These are phyloP conservation scores for Neocloeon triangulifer DNA, from an alignment of 1,140 invertebrate species.

Conservation along the genomic window DNA sequence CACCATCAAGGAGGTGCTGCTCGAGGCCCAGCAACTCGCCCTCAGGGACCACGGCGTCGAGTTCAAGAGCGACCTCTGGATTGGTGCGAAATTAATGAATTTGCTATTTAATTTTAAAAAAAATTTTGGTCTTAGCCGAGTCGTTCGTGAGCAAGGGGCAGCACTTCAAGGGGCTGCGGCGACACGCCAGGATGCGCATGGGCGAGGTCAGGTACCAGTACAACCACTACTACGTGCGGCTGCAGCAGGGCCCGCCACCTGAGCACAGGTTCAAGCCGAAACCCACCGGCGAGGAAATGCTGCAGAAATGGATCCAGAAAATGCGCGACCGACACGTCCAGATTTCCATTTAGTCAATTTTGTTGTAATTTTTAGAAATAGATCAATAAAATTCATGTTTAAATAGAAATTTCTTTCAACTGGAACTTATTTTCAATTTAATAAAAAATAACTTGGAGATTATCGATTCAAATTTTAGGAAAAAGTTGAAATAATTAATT, in stretches of 20 bases:
- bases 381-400: too few relatives aligned
- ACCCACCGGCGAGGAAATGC: constrained; percentile 38
- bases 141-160: constrained; percentile 54
- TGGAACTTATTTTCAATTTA: too few relatives aligned
- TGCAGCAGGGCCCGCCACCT: constrained; percentile 87
- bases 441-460: too few relatives aligned
- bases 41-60: constrained; percentile 81
- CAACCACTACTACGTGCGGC: constrained; percentile 65
- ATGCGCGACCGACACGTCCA: constrained; percentile 45
- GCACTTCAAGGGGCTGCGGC: constrained; percentile 56
- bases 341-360: constrained; percentile 47
- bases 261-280: constrained; percentile 27
- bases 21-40: constrained; percentile 76
- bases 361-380: too few relatives aligned
- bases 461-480: too few relatives aligned
- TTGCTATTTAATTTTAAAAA: neutral
- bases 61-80: constrained; percentile 87
- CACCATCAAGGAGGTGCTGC: constrained; percentile 51
- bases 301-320: constrained; percentile 45
- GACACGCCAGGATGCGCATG: constrained; percentile 45
- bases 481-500: too few relatives aligned
- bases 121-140: constrained; percentile 48
- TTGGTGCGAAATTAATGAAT: constrained; percentile 41
- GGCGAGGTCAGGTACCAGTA: constrained; percentile 59
- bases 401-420: too few relatives aligned